These are phyloP conservation scores for Pherbina coryleti DNA, from an alignment of 2,888 invertebrate genomes.

Conservation along the genomic window DNA sequence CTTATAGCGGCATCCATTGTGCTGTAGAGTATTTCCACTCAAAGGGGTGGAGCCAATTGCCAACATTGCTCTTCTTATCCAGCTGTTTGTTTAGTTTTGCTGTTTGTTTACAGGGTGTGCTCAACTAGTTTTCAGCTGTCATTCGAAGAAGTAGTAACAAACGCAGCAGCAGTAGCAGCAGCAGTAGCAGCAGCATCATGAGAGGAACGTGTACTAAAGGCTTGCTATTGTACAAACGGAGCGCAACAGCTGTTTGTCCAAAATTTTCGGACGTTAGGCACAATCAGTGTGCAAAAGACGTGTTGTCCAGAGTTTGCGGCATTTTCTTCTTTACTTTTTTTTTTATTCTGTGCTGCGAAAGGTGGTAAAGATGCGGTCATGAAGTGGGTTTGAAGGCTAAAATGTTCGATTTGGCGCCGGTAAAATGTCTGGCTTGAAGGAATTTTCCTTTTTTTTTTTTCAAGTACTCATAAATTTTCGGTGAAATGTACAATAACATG, in stretches of 20 bases:
- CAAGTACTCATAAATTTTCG: no score
- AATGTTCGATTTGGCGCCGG: no score
- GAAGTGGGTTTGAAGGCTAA: no score
- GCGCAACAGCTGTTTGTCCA: slow-evolving; percentile 42
- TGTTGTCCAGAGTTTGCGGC: neutral
- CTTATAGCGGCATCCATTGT: slow-evolving; percentile 30
- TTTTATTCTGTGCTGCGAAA: neutral
- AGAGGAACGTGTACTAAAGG: neutral
- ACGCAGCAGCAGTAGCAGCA: slow-evolving; percentile 45
- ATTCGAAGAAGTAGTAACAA: slow-evolving; percentile 34
- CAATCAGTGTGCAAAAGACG: no score
- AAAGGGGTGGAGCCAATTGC: slow-evolving; percentile 39
- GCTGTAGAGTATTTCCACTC: slow-evolving; percentile 31
- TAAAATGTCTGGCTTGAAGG: no score
- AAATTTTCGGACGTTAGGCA: no score
- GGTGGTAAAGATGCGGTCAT: neutral
- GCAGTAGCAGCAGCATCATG: slow-evolving; percentile 40
- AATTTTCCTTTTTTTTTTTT: no score
- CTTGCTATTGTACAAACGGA: neutral
- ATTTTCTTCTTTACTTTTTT: neutral
- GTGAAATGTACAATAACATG: no score
- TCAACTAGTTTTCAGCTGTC: slow-evolving; percentile 46
- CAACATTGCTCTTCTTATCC: no score
- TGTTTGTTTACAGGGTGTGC: slow-evolving; percentile 26
- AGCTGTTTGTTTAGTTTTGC: neutral